These are phyloP conservation scores for Catostomus latipinnis DNA, from an alignment of 2,797 vertebrate genomes.

Conservation along the genomic window DNA sequence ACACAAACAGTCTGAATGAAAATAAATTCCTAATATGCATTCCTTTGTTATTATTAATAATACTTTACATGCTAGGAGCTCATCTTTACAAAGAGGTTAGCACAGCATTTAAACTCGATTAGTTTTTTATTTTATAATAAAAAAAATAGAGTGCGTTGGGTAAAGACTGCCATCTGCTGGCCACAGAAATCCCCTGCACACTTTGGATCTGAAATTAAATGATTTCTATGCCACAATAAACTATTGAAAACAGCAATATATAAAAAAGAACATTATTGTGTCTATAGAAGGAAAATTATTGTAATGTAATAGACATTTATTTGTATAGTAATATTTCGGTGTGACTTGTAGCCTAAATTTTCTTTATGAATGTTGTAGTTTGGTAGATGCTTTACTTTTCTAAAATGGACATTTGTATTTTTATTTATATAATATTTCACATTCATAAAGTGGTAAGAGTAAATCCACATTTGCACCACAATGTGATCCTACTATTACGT, in stretches of 20 bases:
- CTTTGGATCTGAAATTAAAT: no score
- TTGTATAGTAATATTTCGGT: not conserved
- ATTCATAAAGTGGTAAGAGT: no score
- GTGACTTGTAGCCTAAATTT: not conserved
- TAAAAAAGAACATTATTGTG: no score
- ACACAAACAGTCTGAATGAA: no score
- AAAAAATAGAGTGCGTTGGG: not conserved
- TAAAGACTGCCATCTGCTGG: slow-evolving; percentile 42
- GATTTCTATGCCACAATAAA: no score
- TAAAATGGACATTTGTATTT: not conserved
- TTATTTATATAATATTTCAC: not conserved
- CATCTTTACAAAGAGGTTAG: no score
- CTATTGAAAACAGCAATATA: no score
- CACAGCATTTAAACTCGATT: no score
- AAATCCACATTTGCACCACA: no score
- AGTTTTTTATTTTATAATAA: no score
- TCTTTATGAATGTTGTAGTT: not conserved
- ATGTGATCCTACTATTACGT: no score
- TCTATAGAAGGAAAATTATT: no score
- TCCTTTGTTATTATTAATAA: not conserved
- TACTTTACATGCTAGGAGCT: not conserved
- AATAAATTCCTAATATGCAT: not conserved
- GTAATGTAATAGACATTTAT: not conserved
- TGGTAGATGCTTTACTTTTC: not conserved
- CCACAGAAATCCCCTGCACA: not conserved